Conservation (phyloP, 2,888 invertebrate species). For the Agrotis clavis region DNA sequence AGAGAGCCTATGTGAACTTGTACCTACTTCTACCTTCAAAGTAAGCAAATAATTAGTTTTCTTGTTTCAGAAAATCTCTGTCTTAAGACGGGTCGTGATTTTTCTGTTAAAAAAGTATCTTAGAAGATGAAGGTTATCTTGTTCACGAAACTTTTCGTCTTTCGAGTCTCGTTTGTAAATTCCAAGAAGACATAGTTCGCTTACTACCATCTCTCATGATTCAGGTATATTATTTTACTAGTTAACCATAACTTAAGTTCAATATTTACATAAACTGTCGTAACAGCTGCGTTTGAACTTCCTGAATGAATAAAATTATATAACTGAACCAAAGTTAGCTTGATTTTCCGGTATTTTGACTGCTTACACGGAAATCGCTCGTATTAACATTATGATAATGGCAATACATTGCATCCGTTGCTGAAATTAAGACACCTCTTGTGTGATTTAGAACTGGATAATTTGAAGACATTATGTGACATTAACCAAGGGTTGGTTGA, state of each 20-base stretch:
- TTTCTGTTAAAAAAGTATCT: background rate
- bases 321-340: conserved; percentile 2
- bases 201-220: background rate
- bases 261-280: background rate
- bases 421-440: background rate
- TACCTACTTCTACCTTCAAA: too few species aligned
- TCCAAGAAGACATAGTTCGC: background rate
- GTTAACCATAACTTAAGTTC: background rate
- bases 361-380: conserved; percentile 3
- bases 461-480: background rate
- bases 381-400: conserved; percentile 21
- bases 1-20: too few species aligned
- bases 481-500: too few species aligned
- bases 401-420: conserved; percentile 7
- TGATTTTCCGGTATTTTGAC: conserved; percentile 18
- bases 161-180: background rate
- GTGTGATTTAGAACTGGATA: background rate
- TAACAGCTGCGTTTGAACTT: conserved; percentile 26
- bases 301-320: conserved; percentile 19
- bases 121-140: background rate
- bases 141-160: background rate
- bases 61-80: too few species aligned
- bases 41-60: too few species aligned
- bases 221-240: background rate
- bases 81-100: background rate